These are phyloP conservation scores for Darevskia nairensis DNA, from an alignment of 2,797 vertebrate species.

Conservation along the genomic window DNA sequence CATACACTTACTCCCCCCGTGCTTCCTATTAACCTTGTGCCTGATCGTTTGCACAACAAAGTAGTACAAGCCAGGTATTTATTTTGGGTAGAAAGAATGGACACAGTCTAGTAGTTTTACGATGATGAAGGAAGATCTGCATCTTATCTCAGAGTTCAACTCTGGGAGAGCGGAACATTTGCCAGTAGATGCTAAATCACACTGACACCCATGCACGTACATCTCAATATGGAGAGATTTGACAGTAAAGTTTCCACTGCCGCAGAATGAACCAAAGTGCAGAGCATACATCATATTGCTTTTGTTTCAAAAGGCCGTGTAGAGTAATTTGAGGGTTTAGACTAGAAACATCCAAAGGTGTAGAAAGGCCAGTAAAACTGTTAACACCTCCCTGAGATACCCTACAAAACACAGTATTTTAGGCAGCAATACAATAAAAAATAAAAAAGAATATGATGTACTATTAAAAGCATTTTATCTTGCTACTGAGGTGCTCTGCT, in stretches of 20 bases:
- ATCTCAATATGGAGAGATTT: conserved; percentile 51
- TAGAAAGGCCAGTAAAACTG: conserved; percentile 31
- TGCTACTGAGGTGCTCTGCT: not conserved
- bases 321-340: conserved; percentile 13
- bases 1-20: not conserved
- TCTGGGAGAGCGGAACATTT: conserved; percentile 59
- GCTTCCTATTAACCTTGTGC: conserved; percentile 30
- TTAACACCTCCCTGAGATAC: conserved; percentile 39
- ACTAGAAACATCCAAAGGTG: conserved; percentile 43
- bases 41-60: conserved; percentile 37
- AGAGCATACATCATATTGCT: conserved; percentile 25
- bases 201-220: conserved; percentile 44
- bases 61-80: conserved; percentile 55
- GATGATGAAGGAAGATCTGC: conserved; percentile 65
- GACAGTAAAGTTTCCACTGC: conserved; percentile 53
- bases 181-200: conserved; percentile 61
- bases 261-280: conserved; percentile 43
- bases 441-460: not conserved
- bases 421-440: conserved; percentile 12
- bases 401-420: conserved; percentile 41
- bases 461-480: conserved; percentile 36
- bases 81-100: conserved; percentile 51
- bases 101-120: conserved; percentile 53
- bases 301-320: conserved; percentile 37
- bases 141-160: conserved; percentile 66